These are phyloP conservation scores for Clarias fuscus DNA, from an alignment of 2,797 vertebrate genomes.

Conservation along the genomic window DNA sequence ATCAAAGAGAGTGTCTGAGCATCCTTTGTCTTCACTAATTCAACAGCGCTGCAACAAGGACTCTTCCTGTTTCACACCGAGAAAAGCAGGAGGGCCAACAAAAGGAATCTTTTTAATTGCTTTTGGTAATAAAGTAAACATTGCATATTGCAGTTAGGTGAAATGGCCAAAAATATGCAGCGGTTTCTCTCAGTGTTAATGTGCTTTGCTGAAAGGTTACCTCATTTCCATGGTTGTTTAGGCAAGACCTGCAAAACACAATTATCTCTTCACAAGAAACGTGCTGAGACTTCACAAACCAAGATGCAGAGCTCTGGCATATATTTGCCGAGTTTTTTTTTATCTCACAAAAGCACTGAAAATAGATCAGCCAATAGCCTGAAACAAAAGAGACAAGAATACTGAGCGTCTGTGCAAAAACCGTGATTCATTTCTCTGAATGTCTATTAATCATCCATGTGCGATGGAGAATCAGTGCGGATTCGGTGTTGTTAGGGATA, in stretches of 20 bases:
- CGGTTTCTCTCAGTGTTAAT: slow-evolving; percentile 50
- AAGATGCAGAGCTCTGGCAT: slow-evolving; percentile 7
- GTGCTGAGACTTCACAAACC: slow-evolving; percentile 30
- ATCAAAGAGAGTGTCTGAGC: slow-evolving; percentile 20
- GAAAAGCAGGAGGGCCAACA: slow-evolving; percentile 25
- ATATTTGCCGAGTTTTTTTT: slow-evolving; percentile 15
- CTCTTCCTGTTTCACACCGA: not conserved
- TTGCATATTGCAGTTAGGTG: slow-evolving; percentile 49
- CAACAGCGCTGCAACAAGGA: slow-evolving; percentile 14
- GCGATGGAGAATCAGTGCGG: not conserved
- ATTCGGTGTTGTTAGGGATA: slow-evolving; percentile 1
- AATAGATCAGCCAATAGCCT: slow-evolving; percentile 14
- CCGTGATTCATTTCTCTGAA: not conserved
- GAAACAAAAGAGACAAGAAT: slow-evolving; percentile 19
- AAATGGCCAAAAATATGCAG: slow-evolving; percentile 54
- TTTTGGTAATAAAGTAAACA: slow-evolving; percentile 53
- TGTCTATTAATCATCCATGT: slow-evolving; percentile 26
- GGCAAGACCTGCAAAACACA: slow-evolving; percentile 53
- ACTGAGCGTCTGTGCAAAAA: not conserved
- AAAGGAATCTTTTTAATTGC: slow-evolving; percentile 53
- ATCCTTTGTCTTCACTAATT: slow-evolving; percentile 13
- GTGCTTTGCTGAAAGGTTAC: slow-evolving; percentile 49
- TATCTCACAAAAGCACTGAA: slow-evolving; percentile 14
- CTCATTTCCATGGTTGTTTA: slow-evolving; percentile 51
- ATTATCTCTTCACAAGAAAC: slow-evolving; percentile 49